Evolutionary conservation across 2,797 vertebrate species (phyloP), one percentile per base, ranked within the genome.

Genomic region (Aplochiton taeniatus): DNA sequence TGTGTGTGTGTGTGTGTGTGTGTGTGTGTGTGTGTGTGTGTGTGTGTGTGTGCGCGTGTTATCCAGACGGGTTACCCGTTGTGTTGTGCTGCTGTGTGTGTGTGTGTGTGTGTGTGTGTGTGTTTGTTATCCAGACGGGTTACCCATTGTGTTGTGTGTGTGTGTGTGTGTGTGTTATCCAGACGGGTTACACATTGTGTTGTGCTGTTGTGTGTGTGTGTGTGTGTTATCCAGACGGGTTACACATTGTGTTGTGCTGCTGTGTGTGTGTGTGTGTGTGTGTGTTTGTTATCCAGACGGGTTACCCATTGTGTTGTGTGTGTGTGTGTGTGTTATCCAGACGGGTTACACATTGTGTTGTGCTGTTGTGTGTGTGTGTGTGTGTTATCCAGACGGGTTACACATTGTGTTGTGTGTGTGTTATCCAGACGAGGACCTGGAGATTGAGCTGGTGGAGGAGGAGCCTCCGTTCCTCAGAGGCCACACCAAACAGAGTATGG

Each of bases 401-500:
- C 46, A 3, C 10, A 48, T 3, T 12, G 20, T 69, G 7, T 61
- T 31, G 31, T 31, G 31, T 31, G 31, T 31, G 31, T 57, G 11
- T 20, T 2, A 8, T 77, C 68, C 84, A 98, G 97, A 98, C 88
- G 98, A 99, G 77, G 98, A 99, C 65, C 90, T 99, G 77, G 98
- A 99, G 85, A 99, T 99, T 19, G 98, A 99, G 74, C 85, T 99
- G 12, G 97, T 99, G 48, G 98, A 99, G 69, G 98, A 99, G 79
- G 98, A 99, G 31, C 97, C 98, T 0, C 97, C 98, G 0, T 99
- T 99, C 88, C 88, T 99, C 70, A 92, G 96, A 75, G 97, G 97
- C 48, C 98, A 99, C 82, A 99, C 98, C 11, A 98, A 98, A 66
- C 96, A 98, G 61, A 99, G 98, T 88, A 98, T 98, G 95, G 96